A percentile compares a stretch with the other conserved stretches of the same genome.
These are phyloP conservation scores for Epinotia ramella DNA, from an alignment of 2,888 invertebrate genomes.

Conservation along the genomic window DNA sequence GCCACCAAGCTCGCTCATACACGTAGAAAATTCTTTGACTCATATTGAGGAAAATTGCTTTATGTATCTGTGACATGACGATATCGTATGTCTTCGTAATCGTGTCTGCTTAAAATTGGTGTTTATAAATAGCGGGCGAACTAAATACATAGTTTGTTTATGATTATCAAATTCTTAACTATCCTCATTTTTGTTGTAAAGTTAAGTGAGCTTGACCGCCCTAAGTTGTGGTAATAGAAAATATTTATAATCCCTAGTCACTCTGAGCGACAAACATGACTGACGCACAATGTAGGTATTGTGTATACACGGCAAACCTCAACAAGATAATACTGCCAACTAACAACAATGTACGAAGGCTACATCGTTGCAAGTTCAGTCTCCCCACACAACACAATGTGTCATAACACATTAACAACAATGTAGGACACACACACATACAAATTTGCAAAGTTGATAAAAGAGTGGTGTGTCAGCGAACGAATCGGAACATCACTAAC, in stretches of 20 bases:
- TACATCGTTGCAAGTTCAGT: slow-evolving; percentile 57
- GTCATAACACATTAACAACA: slow-evolving; percentile 60
- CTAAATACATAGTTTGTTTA: no score
- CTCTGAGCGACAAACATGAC: background rate
- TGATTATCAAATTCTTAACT: no score
- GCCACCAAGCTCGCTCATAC: background rate
- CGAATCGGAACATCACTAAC: slow-evolving; percentile 70
- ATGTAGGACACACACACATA: slow-evolving; percentile 58
- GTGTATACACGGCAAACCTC: background rate
- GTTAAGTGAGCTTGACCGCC: no score
- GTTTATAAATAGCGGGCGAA: no score
- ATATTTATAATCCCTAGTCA: background rate
- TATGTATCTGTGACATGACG: no score
- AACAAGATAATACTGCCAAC: background rate
- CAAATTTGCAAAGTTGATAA: slow-evolving; percentile 69
- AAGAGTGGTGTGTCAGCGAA: slow-evolving; percentile 67
- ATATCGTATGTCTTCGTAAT: no score
- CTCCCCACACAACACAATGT: slow-evolving; percentile 48
- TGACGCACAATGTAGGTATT: background rate
- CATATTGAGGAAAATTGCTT: background rate
- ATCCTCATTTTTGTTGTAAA: no score
- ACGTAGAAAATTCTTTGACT: background rate
- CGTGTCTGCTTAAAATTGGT: no score
- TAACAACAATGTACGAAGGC: slow-evolving; percentile 28
- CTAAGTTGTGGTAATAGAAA: background rate